Base-by-base conservation (phyloP, 2,888 invertebrate species). In the Scrobipalpa atriplicella region DNA sequence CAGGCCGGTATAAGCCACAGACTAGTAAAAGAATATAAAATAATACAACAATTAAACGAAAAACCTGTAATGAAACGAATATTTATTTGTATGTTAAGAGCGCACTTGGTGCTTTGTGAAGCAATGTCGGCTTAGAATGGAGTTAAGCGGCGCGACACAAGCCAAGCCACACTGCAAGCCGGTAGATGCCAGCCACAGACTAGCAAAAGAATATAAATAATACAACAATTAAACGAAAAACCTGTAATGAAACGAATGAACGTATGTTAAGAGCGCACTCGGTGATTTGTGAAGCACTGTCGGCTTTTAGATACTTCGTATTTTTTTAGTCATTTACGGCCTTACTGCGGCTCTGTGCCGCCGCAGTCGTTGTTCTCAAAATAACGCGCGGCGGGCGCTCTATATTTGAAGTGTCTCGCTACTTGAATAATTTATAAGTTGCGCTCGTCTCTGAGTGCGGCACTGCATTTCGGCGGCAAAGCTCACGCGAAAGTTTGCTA, bases 381-480 rank as follows among this genome's bases (percentile, higher is more conserved):
- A 69, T 67, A 69, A 64, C 67, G 58, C 65, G 62, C 85, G 82
- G 82, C 82, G 83, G 79, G 82, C 82, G 84, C 81, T 80, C 88
- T 88, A 88, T 89, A 89, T 90, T 87, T 90, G 87, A 89, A 90
- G 87, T 88, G 89, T 90, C 90, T 88, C 87, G 75, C 84, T 84
- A 85, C 86, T 87, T 92, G 91, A 92, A 92, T 92, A 89, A 91
- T 90, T 90, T 90, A 92, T 92, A 87, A 90, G 86, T 84, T 78
- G 76, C 82, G 83, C 85, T 87, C 83, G 76, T 86, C 85, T 85
- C 83, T 72, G 79, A 87, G 84, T 84, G 86, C 86, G 63, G 51
- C 10, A 52, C 83, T 87, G 84, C 86, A 87, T 87, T 89, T 87
- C 84, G 84, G 83, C 77, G 79, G 82, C 82, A 81, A 81, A 83